Percentiles rank a stretch among this genome's conserved stretches.
phyloP scores from a whole-genome alignment of 2,113 vertebrate species.

The Psilopsiagon aymara region DNA sequence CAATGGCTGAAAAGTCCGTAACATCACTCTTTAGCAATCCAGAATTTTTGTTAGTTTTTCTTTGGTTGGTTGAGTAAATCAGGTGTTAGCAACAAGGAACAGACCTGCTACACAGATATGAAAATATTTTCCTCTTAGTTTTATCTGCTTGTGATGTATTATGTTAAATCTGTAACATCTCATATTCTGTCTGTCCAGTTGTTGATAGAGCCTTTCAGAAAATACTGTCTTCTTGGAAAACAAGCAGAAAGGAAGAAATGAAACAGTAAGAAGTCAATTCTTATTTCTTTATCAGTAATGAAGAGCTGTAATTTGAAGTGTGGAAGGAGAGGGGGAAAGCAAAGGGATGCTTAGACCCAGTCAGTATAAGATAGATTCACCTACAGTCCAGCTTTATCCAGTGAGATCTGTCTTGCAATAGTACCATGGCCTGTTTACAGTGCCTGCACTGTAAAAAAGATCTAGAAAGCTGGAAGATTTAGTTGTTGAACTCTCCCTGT shows the following conservation, averaged over 20 bases:
- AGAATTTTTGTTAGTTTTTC: background rate
- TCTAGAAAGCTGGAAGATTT: background rate
- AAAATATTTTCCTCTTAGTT: background rate
- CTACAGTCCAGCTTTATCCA: background rate
- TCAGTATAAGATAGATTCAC: background rate
- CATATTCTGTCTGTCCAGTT: background rate
- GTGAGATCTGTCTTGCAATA: background rate
- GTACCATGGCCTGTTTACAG: background rate
- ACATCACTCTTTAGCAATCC: background rate
- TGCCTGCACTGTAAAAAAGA: background rate
- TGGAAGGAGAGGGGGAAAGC: background rate
- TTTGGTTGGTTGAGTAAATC: background rate
- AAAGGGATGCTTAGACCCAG: background rate
- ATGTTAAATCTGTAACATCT: background rate
- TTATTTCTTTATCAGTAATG: background rate
- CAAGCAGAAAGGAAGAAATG: background rate
- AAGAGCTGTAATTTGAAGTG: background rate
- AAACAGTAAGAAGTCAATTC: background rate
- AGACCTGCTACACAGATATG: background rate
- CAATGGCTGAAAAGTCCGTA: background rate
- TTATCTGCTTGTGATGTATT: background rate
- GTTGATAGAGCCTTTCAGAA: background rate
- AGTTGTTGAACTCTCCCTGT: background rate
- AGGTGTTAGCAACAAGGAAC: background rate
- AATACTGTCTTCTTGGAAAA: background rate